These are phyloP conservation scores for Nymphalis io DNA, from an alignment of 1,140 invertebrate species.

Conservation along the genomic window DNA sequence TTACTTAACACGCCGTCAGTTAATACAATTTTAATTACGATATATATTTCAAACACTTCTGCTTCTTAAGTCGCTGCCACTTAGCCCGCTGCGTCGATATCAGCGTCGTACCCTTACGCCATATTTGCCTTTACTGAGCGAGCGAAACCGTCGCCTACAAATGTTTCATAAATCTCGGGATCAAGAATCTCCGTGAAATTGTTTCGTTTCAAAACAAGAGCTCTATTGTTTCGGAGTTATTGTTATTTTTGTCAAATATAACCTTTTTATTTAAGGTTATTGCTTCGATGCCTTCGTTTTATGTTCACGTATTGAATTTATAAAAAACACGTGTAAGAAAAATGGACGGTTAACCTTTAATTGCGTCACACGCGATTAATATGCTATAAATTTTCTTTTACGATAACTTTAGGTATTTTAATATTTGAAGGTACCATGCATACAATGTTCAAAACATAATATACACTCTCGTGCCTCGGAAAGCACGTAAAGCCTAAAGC, in stretches of 20 bases:
- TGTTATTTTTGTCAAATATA: constrained; percentile 18
- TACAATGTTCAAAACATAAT: too few relatives aligned
- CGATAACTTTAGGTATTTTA: too few relatives aligned
- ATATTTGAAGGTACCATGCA: too few relatives aligned
- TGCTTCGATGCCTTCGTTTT: not conserved
- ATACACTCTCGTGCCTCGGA: too few relatives aligned
- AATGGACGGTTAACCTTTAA: too few relatives aligned
- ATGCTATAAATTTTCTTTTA: too few relatives aligned
- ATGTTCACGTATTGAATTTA: not conserved
- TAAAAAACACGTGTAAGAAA: too few relatives aligned
- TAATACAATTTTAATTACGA: too few relatives aligned
- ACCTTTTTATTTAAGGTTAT: constrained; percentile 8
- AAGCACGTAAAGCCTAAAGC: too few relatives aligned
- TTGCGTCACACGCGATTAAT: too few relatives aligned
- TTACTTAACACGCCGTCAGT: too few relatives aligned
- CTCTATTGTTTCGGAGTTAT: constrained; percentile 34
- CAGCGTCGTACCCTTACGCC: not conserved
- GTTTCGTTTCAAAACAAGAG: constrained; percentile 32
- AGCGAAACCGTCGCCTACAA: constrained; percentile 28
- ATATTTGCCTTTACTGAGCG: constrained; percentile 30
- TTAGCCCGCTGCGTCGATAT: not conserved
- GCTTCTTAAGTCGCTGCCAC: not conserved
- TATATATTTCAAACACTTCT: not conserved
- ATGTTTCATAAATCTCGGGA: constrained; percentile 37
- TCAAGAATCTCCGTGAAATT: constrained; percentile 36